Percentiles rank a stretch among this genome's conserved stretches.
phyloP scores from a whole-genome alignment of 2,888 invertebrate species.

The Macaria notata region DNA sequence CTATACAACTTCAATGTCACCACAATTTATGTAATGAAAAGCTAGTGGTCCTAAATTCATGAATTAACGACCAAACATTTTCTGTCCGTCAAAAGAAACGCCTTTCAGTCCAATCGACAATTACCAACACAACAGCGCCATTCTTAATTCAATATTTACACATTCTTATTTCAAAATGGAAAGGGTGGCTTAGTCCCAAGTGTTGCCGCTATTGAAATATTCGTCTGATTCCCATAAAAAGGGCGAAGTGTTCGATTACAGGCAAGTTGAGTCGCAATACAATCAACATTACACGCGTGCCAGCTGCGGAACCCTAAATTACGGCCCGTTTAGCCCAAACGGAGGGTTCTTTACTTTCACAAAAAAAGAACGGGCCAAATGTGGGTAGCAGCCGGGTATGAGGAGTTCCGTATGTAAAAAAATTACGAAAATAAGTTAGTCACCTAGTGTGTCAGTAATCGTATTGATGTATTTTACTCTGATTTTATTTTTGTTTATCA shows the following conservation, averaged over 20 bases:
- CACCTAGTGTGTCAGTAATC: conserved; percentile 1
- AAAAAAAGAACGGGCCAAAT: not conserved
- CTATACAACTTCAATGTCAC: too few relatives aligned
- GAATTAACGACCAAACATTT: too few relatives aligned
- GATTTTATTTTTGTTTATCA: too few relatives aligned
- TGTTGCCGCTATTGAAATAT: conserved; percentile 33
- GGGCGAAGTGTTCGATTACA: conserved; percentile 63
- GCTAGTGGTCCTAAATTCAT: too few relatives aligned
- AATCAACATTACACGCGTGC: conserved; percentile 75
- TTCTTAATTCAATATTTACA: not conserved
- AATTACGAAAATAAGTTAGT: too few relatives aligned
- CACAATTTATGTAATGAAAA: too few relatives aligned
- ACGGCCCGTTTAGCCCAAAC: conserved; percentile 64
- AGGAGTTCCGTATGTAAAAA: too few relatives aligned
- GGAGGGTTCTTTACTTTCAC: conserved; percentile 58
- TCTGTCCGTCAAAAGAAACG: too few relatives aligned
- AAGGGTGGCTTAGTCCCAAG: not conserved
- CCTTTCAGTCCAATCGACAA: too few relatives aligned
- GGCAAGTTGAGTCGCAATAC: conserved; percentile 59
- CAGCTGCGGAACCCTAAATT: conserved; percentile 78
- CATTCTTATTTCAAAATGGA: conserved; percentile 13
- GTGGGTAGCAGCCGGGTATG: too few relatives aligned
- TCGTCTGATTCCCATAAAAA: conserved; percentile 54
- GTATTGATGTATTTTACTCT: too few relatives aligned
- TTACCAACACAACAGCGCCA: too few relatives aligned